phyloP scores from a whole-genome alignment of 1,140 invertebrate genomes.

The Cydia splendana region DNA sequence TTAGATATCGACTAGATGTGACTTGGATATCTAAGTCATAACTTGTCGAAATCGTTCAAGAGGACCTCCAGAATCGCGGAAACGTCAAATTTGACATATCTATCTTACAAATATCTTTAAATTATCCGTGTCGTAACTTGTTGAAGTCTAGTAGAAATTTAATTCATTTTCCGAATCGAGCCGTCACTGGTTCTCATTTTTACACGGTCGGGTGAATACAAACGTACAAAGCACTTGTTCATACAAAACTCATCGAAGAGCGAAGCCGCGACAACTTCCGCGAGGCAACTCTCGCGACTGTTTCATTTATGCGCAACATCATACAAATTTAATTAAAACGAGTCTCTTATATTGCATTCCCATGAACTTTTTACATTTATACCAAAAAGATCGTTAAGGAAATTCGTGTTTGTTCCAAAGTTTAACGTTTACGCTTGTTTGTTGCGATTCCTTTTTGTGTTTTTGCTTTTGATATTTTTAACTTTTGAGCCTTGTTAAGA shows the following conservation, averaged over 20 bases:
- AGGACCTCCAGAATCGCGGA: too few species aligned
- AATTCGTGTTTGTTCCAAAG: conserved; percentile 50
- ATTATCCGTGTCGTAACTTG: too few species aligned
- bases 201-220: conserved; percentile 10
- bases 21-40: too few species aligned
- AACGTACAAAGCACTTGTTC: conserved; percentile 15
- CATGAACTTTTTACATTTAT: conserved; percentile 48
- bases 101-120: too few species aligned
- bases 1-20: too few species aligned
- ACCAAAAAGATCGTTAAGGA: conserved; percentile 45
- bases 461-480: conserved; percentile 23
- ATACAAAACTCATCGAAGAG: conserved; percentile 16
- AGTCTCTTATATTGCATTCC: conserved; percentile 43
- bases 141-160: too few species aligned
- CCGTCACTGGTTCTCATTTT: conserved; percentile 13
- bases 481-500: conserved; percentile 23
- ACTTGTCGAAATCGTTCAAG: too few species aligned
- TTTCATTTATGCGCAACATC: conserved; percentile 43
- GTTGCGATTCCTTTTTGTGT: conserved; percentile 36
- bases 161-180: too few species aligned
- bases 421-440: conserved; percentile 42
- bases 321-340: conserved; percentile 57
- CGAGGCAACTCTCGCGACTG: conserved; percentile 33
- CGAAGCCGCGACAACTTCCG: conserved; percentile 36
- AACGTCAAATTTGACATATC: too few species aligned